Percentiles rank a stretch among this genome's conserved stretches.
Conservation (phyloP, 2,113 vertebrate genomes). For the Jaculus jaculus region DNA sequence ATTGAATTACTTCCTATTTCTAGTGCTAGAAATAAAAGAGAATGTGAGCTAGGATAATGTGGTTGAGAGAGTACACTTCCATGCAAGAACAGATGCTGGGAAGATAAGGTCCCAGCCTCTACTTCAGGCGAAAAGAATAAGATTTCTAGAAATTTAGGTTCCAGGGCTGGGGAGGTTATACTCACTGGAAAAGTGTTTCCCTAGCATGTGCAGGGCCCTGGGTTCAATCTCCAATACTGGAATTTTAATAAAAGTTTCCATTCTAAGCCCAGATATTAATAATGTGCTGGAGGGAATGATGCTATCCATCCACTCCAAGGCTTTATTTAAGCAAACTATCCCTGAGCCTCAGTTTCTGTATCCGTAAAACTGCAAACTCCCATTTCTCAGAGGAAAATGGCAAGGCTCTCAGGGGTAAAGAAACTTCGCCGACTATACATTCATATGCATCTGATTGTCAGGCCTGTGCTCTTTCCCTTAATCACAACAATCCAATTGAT, state of each 20-base stretch:
- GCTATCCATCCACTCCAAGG: neutral
- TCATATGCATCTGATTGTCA: neutral
- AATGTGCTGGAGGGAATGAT: neutral
- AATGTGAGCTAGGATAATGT: neutral
- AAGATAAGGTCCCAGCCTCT: neutral
- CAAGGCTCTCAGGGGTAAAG: neutral
- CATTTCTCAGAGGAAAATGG: neutral
- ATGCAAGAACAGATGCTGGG: neutral
- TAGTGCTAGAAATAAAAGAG: neutral
- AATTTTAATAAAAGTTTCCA: neutral
- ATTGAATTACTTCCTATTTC: neutral
- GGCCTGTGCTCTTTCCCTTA: neutral
- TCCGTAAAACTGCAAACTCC: neutral
- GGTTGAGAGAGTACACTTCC: neutral
- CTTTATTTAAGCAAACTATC: neutral
- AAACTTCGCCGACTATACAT: neutral
- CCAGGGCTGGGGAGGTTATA: neutral
- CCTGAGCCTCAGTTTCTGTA: slow-evolving; percentile 32
- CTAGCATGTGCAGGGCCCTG: no score
- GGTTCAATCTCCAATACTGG: neutral
- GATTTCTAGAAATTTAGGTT: neutral
- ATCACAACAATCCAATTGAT: neutral
- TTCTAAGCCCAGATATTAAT: neutral
- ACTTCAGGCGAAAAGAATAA: neutral
- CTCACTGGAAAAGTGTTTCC: neutral